Conservation (phyloP, 2,113 vertebrate genomes). For the Sciurus niger region DNA sequence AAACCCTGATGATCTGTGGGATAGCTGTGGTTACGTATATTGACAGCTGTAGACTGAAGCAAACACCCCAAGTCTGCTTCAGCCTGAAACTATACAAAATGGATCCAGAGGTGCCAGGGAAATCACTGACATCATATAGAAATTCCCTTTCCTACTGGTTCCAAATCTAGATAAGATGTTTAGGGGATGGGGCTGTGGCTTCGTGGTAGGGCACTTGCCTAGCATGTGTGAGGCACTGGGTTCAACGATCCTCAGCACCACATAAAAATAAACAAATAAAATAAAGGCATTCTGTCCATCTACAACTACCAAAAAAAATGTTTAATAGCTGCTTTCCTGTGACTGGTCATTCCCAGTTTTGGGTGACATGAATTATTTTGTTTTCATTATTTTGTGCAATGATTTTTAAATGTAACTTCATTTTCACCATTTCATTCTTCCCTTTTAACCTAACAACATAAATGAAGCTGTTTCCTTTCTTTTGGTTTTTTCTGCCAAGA, state of each 20-base stretch:
- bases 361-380: background rate
- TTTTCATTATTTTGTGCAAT: constrained; percentile 2
- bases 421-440: constrained; percentile 39
- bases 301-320: background rate
- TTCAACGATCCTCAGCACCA: too few relatives aligned
- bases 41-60: background rate
- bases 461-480: background rate
- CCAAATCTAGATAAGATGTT: background rate
- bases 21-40: background rate
- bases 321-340: background rate
- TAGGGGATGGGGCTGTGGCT: too few relatives aligned
- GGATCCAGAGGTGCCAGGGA: background rate
- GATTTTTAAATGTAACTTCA: constrained; percentile 22
- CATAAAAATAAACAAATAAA: too few relatives aligned
- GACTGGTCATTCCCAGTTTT: background rate
- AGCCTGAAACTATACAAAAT: background rate
- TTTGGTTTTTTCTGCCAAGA: background rate
- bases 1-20: background rate
- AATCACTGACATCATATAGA: background rate
- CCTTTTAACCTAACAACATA: constrained; percentile 28
- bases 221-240: too few relatives aligned
- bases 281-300: too few relatives aligned
- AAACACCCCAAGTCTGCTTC: background rate
- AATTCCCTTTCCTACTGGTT: background rate
- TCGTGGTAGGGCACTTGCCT: too few relatives aligned